Conservation (phyloP, 1,140 invertebrate genomes). For the Mactra quadrangularis region DNA sequence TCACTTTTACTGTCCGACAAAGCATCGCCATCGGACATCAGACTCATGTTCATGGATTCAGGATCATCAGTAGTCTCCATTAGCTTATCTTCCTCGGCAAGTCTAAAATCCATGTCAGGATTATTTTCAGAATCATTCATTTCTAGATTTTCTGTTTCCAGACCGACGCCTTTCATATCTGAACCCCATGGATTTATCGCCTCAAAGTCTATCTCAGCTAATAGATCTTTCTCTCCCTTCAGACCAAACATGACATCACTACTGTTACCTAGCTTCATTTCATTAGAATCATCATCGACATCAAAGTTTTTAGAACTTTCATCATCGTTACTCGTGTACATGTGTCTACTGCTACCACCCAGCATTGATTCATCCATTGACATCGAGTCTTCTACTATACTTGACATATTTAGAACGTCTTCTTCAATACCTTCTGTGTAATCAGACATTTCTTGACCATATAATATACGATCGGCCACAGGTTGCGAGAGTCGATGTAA, state of each 20-base stretch:
- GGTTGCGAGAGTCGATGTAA: conserved; percentile 34
- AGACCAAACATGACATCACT: conserved; percentile 38
- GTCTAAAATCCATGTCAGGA: conserved; percentile 36
- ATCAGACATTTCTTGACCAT: conserved; percentile 41
- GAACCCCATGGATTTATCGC: conserved; percentile 56
- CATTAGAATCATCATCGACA: conserved; percentile 40
- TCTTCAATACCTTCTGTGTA: conserved; percentile 48
- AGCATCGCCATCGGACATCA: conserved; percentile 11
- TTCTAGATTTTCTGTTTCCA: conserved; percentile 27
- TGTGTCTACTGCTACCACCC: background rate
- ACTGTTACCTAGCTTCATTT: conserved; percentile 32
- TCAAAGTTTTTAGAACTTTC: conserved; percentile 21
- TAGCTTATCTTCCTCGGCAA: conserved; percentile 33
- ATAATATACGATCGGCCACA: conserved; percentile 35
- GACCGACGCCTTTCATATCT: conserved; percentile 16
- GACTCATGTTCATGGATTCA: conserved; percentile 12
- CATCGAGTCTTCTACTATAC: conserved; percentile 2
- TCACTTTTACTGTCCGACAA: conserved; percentile 9
- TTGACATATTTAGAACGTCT: background rate
- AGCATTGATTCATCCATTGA: background rate
- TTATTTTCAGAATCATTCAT: conserved; percentile 22
- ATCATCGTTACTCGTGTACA: conserved; percentile 3
- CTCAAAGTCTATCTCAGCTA: conserved; percentile 52
- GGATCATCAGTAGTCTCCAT: conserved; percentile 22
- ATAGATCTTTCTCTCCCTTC: conserved; percentile 36